A percentile compares a stretch with the other conserved stretches of the same genome.
These are phyloP conservation scores for Musca domestica DNA, from an alignment of 1,140 invertebrate species.

Conservation along the genomic window DNA sequence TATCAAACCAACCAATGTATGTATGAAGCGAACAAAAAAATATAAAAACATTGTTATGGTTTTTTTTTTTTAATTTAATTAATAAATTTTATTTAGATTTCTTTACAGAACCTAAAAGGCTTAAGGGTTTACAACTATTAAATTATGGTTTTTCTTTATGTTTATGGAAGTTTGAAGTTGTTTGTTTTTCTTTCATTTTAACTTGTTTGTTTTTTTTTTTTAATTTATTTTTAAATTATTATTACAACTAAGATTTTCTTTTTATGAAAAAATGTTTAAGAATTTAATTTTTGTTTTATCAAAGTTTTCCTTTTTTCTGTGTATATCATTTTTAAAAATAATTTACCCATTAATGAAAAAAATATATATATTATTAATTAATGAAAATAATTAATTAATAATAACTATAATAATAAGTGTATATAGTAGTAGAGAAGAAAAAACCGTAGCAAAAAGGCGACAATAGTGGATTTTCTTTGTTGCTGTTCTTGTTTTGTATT, in stretches of 20 bases:
- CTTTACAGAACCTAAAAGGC: constrained; percentile 22
- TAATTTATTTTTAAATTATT: constrained; percentile 8
- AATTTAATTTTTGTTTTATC: too few relatives aligned
- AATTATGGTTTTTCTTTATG: constrained; percentile 10
- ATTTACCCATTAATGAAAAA: constrained; percentile 19
- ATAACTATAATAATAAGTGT: not conserved
- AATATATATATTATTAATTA: constrained; percentile 38
- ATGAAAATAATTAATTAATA: constrained; percentile 39
- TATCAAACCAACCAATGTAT: too few relatives aligned
- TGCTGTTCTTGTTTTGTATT: constrained; percentile 1
- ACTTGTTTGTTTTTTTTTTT: not conserved
- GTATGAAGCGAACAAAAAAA: too few relatives aligned
- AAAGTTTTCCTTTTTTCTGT: too few relatives aligned
- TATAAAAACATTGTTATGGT: not conserved
- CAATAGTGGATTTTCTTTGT: constrained; percentile 15
- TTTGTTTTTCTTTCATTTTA: constrained; percentile 2
- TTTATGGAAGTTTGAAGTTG: constrained; percentile 5
- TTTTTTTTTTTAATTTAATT: constrained; percentile 14
- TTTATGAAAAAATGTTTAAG: too few relatives aligned
- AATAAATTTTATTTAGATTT: constrained; percentile 20
- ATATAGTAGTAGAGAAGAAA: constrained; percentile 7
- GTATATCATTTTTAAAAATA: too few relatives aligned
- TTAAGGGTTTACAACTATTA: constrained; percentile 8
- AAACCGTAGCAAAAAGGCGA: constrained; percentile 19
- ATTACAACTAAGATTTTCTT: not conserved